Conservation (phyloP, 2,888 invertebrate genomes). For the Odiellus spinosus region DNA sequence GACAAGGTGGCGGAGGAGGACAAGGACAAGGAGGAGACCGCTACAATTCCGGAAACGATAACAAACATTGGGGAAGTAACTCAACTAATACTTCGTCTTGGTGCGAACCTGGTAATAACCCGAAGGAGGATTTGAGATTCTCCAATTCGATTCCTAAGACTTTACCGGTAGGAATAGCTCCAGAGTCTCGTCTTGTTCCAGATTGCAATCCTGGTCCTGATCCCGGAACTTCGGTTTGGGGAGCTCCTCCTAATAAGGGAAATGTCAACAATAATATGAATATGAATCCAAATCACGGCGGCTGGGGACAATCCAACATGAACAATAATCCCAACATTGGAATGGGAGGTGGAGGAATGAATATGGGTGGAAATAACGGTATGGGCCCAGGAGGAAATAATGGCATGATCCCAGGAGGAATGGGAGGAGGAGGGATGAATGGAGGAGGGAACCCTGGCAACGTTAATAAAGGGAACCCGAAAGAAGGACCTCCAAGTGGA, state of each 20-base stretch:
- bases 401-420: no score
- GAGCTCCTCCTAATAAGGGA: conserved; percentile 11
- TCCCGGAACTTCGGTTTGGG: neutral
- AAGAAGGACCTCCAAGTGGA: conserved; percentile 10
- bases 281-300: neutral
- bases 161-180: no score
- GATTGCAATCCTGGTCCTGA: neutral
- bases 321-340: neutral
- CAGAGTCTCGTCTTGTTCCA: no score
- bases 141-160: no score
- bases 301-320: neutral
- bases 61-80: neutral
- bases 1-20: no score
- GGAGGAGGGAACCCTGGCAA: no score
- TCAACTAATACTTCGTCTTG: no score
- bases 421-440: no score
- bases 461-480: neutral
- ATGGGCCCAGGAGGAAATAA: no score
- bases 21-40: no score
- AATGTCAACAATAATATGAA: neutral
- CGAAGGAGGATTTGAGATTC: no score
- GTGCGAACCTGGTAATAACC: no score
- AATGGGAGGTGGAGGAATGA: neutral
- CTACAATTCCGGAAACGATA: conserved; percentile 9
- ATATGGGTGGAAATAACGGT: neutral